Evolutionary conservation across 2,888 invertebrate genomes (phyloP).

Genomic region (Eilema griseolum): DNA sequence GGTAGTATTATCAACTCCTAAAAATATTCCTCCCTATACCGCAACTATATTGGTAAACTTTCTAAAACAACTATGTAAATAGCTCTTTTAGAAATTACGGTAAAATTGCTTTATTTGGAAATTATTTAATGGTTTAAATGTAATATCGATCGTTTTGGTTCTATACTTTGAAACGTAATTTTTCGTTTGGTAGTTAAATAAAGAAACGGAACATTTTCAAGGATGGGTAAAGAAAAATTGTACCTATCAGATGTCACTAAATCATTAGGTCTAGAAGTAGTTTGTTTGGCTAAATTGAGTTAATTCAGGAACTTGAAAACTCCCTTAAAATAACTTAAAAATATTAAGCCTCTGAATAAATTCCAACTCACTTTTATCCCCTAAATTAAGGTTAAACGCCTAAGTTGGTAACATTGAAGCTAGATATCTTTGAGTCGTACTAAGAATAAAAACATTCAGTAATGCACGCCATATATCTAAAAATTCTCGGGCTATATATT

Average conservation of each 20-base stretch:
- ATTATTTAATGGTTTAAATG: too few relatives aligned
- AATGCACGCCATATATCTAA: constrained; percentile 32
- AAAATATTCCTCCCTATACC: neutral
- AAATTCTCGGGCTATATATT: constrained; percentile 55
- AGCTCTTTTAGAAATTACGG: too few relatives aligned
- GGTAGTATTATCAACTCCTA: constrained; percentile 4
- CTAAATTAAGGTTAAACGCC: neutral
- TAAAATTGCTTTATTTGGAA: too few relatives aligned
- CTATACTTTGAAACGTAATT: neutral
- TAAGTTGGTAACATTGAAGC: neutral
- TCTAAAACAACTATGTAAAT: neutral
- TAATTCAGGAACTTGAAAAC: neutral
- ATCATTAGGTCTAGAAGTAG: neutral
- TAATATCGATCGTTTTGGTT: neutral
- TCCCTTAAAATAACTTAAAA: neutral
- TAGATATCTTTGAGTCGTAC: constrained; percentile 28
- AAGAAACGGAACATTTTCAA: neutral
- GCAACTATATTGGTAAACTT: neutral
- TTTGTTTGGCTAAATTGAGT: neutral
- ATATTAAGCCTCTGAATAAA: neutral
- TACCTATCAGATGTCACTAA: neutral
- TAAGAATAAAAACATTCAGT: constrained; percentile 30
- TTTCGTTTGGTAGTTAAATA: neutral
- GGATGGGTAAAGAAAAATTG: neutral
- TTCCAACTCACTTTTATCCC: neutral